These are phyloP conservation scores for Pluvianellus socialis DNA, from an alignment of 2,113 vertebrate species.

Conservation along the genomic window DNA sequence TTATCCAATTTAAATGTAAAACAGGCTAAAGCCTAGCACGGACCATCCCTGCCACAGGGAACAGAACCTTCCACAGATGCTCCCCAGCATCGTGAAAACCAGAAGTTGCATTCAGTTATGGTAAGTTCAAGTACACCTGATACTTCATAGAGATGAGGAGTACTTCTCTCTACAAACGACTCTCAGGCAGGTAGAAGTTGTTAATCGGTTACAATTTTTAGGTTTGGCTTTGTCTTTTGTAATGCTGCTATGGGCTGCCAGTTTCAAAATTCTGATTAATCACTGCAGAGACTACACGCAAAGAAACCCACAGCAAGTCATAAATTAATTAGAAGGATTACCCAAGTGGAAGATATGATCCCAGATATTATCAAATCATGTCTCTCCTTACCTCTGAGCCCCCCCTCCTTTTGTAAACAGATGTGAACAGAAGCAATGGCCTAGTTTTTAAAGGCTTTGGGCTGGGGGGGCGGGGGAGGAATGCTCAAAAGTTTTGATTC, in stretches of 20 bases:
- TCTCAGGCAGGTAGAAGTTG: neutral
- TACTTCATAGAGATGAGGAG: neutral
- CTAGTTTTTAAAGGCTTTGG: neutral
- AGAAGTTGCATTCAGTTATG: neutral
- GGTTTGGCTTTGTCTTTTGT: slow-evolving; percentile 5
- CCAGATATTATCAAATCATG: neutral
- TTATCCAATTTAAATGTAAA: neutral
- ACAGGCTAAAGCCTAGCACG: neutral
- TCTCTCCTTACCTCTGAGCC: neutral
- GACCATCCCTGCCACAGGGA: neutral
- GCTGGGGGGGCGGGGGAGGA: no score
- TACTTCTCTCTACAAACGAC: neutral
- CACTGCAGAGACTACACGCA: neutral
- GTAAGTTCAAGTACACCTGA: neutral
- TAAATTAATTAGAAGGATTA: slow-evolving; percentile 48
- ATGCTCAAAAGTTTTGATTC: neutral
- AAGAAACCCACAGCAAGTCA: neutral
- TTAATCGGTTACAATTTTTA: neutral
- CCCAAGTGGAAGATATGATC: neutral
- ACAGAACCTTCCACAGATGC: neutral
- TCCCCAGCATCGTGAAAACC: neutral
- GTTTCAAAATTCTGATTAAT: slow-evolving; percentile 44
- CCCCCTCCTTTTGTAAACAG: neutral
- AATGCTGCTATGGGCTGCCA: neutral
- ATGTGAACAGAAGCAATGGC: neutral